These are phyloP conservation scores for Tortrix viridana DNA, from an alignment of 2,888 invertebrate species.

Conservation along the genomic window DNA sequence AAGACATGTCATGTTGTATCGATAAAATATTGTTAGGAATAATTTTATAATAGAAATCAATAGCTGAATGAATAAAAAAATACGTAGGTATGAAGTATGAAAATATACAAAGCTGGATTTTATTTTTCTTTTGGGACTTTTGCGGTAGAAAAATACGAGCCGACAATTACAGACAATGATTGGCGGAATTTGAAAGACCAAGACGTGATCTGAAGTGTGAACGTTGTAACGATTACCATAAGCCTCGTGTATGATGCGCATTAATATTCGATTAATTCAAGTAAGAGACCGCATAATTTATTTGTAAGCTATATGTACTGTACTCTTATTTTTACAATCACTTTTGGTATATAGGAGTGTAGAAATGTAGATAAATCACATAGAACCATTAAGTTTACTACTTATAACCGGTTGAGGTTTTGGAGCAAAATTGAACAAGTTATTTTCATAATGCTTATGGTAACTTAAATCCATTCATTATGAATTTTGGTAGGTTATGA, in stretches of 20 bases:
- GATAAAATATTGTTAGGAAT: constrained; percentile 23
- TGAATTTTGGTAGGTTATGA: constrained; percentile 52
- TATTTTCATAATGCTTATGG: constrained; percentile 15
- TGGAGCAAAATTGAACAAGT: not conserved
- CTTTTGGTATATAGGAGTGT: constrained; percentile 63
- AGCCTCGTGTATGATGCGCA: constrained; percentile 49
- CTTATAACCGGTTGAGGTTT: constrained; percentile 9
- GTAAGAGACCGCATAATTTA: constrained; percentile 61
- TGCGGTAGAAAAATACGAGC: not conserved
- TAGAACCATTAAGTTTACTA: constrained; percentile 54
- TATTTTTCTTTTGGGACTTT: not conserved
- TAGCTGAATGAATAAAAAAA: constrained; percentile 7
- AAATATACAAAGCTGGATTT: constrained; percentile 22
- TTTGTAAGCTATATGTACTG: constrained; percentile 65
- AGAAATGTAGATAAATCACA: constrained; percentile 80
- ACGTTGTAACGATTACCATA: constrained; percentile 23
- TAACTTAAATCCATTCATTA: constrained; percentile 7
- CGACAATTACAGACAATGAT: no score
- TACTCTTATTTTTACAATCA: constrained; percentile 45
- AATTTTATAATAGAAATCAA: constrained; percentile 31
- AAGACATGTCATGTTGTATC: constrained; percentile 22
- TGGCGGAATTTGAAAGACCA: no score
- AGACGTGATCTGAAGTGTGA: constrained; percentile 11
- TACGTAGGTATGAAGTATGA: not conserved
- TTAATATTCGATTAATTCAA: constrained; percentile 31